Base-by-base conservation (phyloP, 2,888 invertebrate genomes). In the Monopis laevigella region DNA sequence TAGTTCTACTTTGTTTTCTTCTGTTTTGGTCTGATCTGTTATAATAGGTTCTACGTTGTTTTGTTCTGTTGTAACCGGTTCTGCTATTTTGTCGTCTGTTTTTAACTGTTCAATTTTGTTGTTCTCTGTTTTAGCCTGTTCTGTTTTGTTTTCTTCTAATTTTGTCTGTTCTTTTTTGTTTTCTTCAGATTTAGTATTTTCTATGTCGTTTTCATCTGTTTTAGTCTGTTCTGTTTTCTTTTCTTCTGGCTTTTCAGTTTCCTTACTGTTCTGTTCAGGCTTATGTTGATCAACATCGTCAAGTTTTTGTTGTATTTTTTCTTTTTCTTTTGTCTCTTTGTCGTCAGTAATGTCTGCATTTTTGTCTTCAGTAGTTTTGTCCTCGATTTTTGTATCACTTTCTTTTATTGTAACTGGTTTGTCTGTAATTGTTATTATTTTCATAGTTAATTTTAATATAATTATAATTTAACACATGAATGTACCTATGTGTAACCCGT, bases 1-100 rank as follows among this genome's bases (percentile, higher is more conserved):
- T n/a, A n/a, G n/a, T 28, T 43, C 50, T 10, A 50, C 45, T 14
- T 52, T 64, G 45, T 69, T 72, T 0, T 61, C 55, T 46, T 67
- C 65, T 11, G 55, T n/a, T n/a, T n/a, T n/a, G n/a, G n/a, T n/a
- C n/a, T n/a, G 46, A 32, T 55, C 58, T 26, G 56, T 55, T 18
- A 50, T 49, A 11, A 55, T 52, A 26, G 53, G 48, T 34, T 54
- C 51, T 10, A 50, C 46, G 26, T 7, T 19, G 46, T 43, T n/a
- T 14, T 39, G 5, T 38, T 26, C 2, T 39, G 26, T 30, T 35
- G 40, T 29, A 8, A 27, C 28, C 27, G 18, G 17, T 13, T 36
- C 24, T 27, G 46, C 39, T 19, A 55, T 59, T 16, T 57, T 50
- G 45, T 51, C 51, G 32, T 51, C 55, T 36, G n/a, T 40, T 40